These are phyloP conservation scores for Anoncus sp. DNA, from an alignment of 2,888 invertebrate species.

Conservation along the genomic window DNA sequence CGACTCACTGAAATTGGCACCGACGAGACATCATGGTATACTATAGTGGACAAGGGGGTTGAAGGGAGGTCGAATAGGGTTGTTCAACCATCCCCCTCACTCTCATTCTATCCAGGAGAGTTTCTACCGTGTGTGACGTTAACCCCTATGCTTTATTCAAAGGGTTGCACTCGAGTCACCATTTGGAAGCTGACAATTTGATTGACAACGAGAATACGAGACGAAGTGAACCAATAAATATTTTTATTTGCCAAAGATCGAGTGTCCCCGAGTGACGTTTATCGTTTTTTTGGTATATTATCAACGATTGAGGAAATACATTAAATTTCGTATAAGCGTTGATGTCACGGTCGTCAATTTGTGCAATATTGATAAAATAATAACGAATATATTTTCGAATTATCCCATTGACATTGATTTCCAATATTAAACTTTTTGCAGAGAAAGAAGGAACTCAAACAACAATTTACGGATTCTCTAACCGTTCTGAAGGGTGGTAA, in stretches of 20 bases:
- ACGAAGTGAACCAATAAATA: slow-evolving; percentile 32
- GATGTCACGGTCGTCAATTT: not conserved
- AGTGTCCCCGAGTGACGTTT: slow-evolving; percentile 22
- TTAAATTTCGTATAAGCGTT: not conserved
- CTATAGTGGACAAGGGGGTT: not conserved
- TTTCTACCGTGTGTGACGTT: slow-evolving; percentile 37
- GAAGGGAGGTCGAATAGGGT: not conserved
- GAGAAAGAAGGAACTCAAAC: no score
- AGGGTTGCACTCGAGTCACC: slow-evolving; percentile 34
- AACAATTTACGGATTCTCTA: no score
- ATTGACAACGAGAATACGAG: slow-evolving; percentile 41
- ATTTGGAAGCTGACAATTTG: slow-evolving; percentile 37
- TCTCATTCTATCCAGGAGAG: slow-evolving; percentile 18
- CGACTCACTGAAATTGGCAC: slow-evolving; percentile 62
- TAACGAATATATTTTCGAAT: not conserved
- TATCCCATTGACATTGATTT: no score
- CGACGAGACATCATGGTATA: slow-evolving; percentile 60
- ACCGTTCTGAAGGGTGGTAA: no score
- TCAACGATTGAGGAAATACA: not conserved
- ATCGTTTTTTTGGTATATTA: not conserved
- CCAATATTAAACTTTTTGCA: no score
- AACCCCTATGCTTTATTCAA: slow-evolving; percentile 58
- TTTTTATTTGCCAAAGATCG: slow-evolving; percentile 11
- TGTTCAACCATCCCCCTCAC: not conserved
- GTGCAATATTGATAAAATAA: not conserved